Base-by-base conservation (phyloP, 2,888 invertebrate genomes). In the Caenorhabditis imperialis region DNA sequence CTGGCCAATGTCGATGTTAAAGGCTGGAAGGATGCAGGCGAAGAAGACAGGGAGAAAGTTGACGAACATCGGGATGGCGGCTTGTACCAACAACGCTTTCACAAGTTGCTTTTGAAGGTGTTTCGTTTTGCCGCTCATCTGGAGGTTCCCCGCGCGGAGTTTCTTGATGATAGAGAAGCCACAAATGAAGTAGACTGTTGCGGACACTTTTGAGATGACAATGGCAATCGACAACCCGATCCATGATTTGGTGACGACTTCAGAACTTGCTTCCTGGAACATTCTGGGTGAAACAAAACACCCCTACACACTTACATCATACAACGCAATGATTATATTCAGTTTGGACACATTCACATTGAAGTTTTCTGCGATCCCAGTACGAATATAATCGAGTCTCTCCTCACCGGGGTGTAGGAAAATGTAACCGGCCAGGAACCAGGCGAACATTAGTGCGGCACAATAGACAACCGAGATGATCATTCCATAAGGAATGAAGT, bases 11-110 rank as follows among this genome's bases (percentile, higher is more conserved):
- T 30, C 30, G 7, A 30, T 7, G 30, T 30, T 30, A 10, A 30
- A 30, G 10, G 10, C 30, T 7, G 30, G 30, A 30, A 30, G 10
- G 10, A 7, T 7, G 7, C 30, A 30, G 6, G 30, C 30, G 10
- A 30, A 30, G 7, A 30, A 30, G 10, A 6, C 6, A 6, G 30
- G 30, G 6, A 30, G 30, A 30, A 30, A 30, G 6, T 6, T 7
- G 25, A 57, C 44, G n/a, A 33, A 47, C 12, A 57, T 22, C 25
- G 47, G 57, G 16, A 57, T 57, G n/a, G 42, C 35, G 1, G 57
- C 23, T 18, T 57, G 57, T 2, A 57, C 23, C 2, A 20, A 16
- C 1, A 57, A 27, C 0, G 57, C 57, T n/a, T 47, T 57, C 16
- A 57, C n/a, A 1, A 57, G 45, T 25, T 47, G 23, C n/a, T 16